These are phyloP conservation scores for Calosoma granatense DNA, from an alignment of 1,140 invertebrate genomes.

Conservation along the genomic window DNA sequence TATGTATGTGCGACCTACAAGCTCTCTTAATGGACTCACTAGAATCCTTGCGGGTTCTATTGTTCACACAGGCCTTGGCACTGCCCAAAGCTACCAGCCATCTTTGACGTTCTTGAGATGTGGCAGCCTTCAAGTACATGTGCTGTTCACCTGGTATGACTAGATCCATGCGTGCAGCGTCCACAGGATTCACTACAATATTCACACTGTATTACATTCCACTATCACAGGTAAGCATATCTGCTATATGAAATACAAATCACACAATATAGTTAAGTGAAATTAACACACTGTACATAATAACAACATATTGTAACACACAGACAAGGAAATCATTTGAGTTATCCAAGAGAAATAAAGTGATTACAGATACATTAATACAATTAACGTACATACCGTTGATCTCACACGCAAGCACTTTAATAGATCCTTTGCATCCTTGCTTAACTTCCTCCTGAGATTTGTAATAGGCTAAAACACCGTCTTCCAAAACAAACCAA, in stretches of 20 bases:
- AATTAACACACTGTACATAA: too few relatives aligned
- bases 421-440: conserved; percentile 75
- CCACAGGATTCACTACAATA: conserved; percentile 56
- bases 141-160: conserved; percentile 74
- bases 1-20: neutral
- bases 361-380: conserved; percentile 1
- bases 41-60: conserved; percentile 33
- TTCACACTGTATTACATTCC: conserved; percentile 1
- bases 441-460: conserved; percentile 72
- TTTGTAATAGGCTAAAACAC: conserved; percentile 71
- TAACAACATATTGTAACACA: too few relatives aligned
- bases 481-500: conserved; percentile 75
- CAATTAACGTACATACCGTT: conserved; percentile 44
- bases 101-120: conserved; percentile 62
- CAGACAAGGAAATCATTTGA: too few relatives aligned
- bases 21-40: conserved; percentile 26
- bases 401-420: conserved; percentile 74
- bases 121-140: conserved; percentile 66
- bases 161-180: conserved; percentile 60
- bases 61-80: conserved; percentile 63
- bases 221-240: neutral
- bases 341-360: neutral
- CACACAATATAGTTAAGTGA: neutral
- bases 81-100: conserved; percentile 73
- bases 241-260: conserved; percentile 3